phyloP scores from a whole-genome alignment of 2,113 vertebrate genomes.

The Lycocorax pyrrhopterus region DNA sequence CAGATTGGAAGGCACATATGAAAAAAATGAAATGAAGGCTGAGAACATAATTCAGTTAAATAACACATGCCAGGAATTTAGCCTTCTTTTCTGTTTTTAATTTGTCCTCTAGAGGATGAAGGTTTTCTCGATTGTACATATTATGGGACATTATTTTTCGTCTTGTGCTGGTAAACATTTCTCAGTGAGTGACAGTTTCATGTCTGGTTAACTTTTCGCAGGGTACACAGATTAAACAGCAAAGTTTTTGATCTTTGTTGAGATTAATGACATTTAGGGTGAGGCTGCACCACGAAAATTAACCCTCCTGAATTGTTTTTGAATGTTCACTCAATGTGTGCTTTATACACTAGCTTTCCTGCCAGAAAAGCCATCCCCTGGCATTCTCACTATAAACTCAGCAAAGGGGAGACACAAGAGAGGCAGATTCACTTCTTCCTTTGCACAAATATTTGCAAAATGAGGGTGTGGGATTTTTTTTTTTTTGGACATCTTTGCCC shows the following conservation, averaged over 20 bases:
- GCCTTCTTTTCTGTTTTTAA: slow-evolving; percentile 39
- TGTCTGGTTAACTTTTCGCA: slow-evolving; percentile 14
- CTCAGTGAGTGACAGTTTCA: background rate
- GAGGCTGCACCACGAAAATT: background rate
- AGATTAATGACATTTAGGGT: background rate
- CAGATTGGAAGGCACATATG: background rate
- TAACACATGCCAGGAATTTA: background rate
- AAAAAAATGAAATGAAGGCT: background rate
- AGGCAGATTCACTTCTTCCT: background rate
- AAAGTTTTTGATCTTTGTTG: background rate
- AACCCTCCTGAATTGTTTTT: background rate
- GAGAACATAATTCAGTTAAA: background rate
- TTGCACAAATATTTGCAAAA: slow-evolving; percentile 7
- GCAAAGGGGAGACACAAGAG: background rate
- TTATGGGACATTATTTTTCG: slow-evolving; percentile 28
- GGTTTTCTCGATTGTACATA: background rate
- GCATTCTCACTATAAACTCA: background rate
- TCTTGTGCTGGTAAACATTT: slow-evolving; percentile 34
- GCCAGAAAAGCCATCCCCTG: background rate
- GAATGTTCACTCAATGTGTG: background rate
- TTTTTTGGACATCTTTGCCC: background rate
- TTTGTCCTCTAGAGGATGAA: background rate
- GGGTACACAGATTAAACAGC: background rate
- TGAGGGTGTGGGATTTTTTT: background rate
- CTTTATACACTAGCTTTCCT: background rate